These are phyloP conservation scores for Rana temporaria DNA, from an alignment of 2,113 vertebrate species.

Conservation along the genomic window DNA sequence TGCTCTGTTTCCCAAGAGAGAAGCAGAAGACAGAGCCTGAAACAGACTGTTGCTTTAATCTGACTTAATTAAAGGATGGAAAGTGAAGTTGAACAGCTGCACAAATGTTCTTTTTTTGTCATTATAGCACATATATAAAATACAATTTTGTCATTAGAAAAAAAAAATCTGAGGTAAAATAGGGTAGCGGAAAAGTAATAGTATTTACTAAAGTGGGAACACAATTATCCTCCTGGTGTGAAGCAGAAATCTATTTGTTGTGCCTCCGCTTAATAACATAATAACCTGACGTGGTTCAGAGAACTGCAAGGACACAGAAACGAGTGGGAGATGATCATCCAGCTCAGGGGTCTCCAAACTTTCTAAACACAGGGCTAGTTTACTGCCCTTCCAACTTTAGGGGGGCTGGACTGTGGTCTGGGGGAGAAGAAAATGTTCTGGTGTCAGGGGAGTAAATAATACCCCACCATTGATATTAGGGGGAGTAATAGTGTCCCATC, in stretches of 20 bases:
- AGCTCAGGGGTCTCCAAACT: too few species aligned
- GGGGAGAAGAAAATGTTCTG: too few species aligned
- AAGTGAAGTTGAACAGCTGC: conserved; percentile 34
- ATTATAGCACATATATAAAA: conserved; percentile 30
- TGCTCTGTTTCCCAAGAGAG: conserved; percentile 33
- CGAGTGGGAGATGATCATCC: too few species aligned
- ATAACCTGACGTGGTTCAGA: too few species aligned
- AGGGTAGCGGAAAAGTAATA: conserved; percentile 21
- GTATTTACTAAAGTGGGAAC: conserved; percentile 1
- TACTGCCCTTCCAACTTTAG: too few species aligned
- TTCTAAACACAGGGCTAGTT: too few species aligned
- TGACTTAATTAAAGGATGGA: conserved; percentile 50
- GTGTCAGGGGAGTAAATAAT: too few species aligned
- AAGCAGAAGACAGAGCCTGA: conserved; percentile 25
- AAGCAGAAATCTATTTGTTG: not conserved
- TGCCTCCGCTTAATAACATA: not conserved
- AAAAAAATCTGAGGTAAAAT: not conserved
- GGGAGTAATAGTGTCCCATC: too few species aligned
- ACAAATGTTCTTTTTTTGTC: conserved; percentile 14
- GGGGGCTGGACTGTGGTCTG: too few species aligned
- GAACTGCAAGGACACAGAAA: too few species aligned
- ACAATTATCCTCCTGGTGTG: conserved; percentile 26
- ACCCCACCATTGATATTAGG: too few species aligned
- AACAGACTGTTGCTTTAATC: conserved; percentile 50
- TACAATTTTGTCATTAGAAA: conserved; percentile 31